Percentiles rank a stretch among this genome's conserved stretches.
These are phyloP conservation scores for Periophthalmus modestus DNA, from an alignment of 2,113 vertebrate genomes.

Conservation along the genomic window DNA sequence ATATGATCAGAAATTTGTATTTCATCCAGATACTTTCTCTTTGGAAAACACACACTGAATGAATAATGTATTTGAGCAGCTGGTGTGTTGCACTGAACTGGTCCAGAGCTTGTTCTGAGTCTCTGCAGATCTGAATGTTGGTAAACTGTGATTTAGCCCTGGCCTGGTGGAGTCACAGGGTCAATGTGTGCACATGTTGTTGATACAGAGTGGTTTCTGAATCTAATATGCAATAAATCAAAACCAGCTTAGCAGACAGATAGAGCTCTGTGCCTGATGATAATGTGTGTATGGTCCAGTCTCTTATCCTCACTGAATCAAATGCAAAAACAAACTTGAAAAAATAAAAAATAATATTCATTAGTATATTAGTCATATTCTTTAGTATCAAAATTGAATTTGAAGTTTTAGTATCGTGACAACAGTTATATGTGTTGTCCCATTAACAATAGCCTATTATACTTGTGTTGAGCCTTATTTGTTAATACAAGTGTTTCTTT, in stretches of 20 bases:
- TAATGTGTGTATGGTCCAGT: background rate
- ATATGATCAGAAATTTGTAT: no score
- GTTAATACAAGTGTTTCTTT: no score
- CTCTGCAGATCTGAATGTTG: constrained; percentile 28
- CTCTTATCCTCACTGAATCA: no score
- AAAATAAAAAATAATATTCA: no score
- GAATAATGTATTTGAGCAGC: background rate
- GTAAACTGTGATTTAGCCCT: constrained; percentile 38
- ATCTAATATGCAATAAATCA: constrained; percentile 14
- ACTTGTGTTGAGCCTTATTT: no score
- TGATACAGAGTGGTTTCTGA: constrained; percentile 35
- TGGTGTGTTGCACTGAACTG: background rate
- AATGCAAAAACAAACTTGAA: no score
- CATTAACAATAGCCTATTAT: no score
- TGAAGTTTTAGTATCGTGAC: no score
- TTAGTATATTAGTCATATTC: no score
- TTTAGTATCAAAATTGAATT: no score
- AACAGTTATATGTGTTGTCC: no score
- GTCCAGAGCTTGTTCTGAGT: constrained; percentile 9
- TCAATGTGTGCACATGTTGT: constrained; percentile 32
- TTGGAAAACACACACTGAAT: background rate
- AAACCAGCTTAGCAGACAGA: constrained; percentile 5
- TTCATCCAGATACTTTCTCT: background rate
- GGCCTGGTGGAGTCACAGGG: constrained; percentile 28
- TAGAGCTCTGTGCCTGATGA: constrained; percentile 9